Conservation (phyloP, 1,140 invertebrate species). For the Drosophila kikkawai region DNA sequence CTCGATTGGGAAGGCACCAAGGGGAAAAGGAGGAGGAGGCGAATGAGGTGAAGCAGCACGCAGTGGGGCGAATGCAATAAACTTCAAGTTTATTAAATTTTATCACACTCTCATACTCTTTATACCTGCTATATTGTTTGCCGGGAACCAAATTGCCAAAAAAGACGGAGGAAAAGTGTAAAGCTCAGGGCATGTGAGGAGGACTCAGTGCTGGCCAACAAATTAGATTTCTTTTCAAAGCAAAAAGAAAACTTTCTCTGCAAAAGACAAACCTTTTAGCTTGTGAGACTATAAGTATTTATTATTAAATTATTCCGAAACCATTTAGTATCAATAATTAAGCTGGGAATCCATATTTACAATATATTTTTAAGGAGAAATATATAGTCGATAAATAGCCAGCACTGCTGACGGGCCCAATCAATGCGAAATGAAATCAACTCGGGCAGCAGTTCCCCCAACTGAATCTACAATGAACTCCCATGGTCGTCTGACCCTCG, state of each 20-base stretch:
- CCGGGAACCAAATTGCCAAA: slow-evolving; percentile 40
- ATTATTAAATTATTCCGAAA: not conserved
- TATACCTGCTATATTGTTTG: slow-evolving; percentile 29
- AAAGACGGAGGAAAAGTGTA: slow-evolving; percentile 11
- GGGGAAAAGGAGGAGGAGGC: no score
- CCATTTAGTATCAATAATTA: not conserved
- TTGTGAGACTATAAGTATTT: not conserved
- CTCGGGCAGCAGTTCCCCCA: slow-evolving; percentile 1
- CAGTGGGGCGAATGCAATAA: slow-evolving; percentile 76
- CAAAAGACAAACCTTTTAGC: not conserved
- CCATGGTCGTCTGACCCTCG: not conserved
- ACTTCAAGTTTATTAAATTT: slow-evolving; percentile 81
- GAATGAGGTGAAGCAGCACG: no score
- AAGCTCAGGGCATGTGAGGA: not conserved
- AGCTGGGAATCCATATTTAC: not conserved
- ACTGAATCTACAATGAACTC: slow-evolving; percentile 52
- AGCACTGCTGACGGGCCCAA: slow-evolving; percentile 17
- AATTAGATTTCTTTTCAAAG: not conserved
- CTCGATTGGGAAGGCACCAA: slow-evolving; percentile 45
- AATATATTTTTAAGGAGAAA: not conserved
- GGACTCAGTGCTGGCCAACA: not conserved
- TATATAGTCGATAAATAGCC: not conserved
- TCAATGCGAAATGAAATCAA: slow-evolving; percentile 50
- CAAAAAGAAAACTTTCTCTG: not conserved
- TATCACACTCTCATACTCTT: slow-evolving; percentile 36